Conservation (phyloP, 23 tunicate genomes). For the Halocynthia roretzi region DNA sequence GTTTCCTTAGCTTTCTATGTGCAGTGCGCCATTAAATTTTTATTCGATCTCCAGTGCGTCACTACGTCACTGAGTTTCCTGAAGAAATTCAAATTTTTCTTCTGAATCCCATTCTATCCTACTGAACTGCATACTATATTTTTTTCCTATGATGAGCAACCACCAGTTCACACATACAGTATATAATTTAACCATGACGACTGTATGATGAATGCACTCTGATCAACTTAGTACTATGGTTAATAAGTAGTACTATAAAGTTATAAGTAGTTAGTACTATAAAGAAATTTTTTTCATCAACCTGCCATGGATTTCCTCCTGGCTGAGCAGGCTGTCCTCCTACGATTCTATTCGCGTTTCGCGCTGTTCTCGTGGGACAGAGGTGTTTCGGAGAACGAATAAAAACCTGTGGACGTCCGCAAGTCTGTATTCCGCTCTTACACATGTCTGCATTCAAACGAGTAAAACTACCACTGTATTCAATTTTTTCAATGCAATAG, state of each 20-base stretch:
- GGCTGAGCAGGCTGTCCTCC: background rate
- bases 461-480: background rate
- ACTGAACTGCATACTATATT: no score
- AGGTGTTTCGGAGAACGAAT: background rate
- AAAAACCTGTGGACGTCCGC: background rate
- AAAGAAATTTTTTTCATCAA: no score
- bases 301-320: conserved; percentile 7
- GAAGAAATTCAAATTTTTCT: no score
- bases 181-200: background rate
- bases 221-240: background rate
- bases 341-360: background rate
- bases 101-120: no score
- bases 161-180: background rate
- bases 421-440: background rate
- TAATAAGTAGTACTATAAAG: no score
- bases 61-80: no score
- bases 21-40: no score
- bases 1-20: no score
- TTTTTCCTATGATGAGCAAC: background rate
- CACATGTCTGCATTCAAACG: background rate
- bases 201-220: background rate
- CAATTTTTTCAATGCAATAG: background rate
- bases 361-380: background rate
- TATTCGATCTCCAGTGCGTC: no score
- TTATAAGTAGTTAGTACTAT: no score